A percentile compares a stretch with the other conserved stretches of the same genome.
phyloP scores from a whole-genome alignment of 2,113 vertebrate species.

The Protobothrops mucrosquamatus region DNA sequence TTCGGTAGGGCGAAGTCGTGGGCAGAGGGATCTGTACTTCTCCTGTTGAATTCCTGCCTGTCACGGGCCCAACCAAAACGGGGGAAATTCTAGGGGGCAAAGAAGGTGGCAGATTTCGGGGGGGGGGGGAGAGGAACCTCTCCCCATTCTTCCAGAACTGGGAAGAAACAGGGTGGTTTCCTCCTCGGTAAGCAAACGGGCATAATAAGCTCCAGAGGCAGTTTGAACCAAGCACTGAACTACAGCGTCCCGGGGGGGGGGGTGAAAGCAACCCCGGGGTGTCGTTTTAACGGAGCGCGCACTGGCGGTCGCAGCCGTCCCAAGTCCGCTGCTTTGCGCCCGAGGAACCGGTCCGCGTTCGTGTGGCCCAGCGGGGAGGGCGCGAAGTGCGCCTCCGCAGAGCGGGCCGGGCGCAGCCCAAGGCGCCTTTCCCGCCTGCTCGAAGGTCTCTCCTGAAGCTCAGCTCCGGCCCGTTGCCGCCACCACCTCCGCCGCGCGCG shows the following conservation, averaged over 20 bases:
- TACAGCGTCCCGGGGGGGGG: too few species aligned
- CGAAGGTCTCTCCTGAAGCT: slow-evolving; percentile 13
- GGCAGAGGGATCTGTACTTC: neutral
- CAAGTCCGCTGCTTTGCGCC: neutral
- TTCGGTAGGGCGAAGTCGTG: neutral
- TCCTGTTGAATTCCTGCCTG: neutral
- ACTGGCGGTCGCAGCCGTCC: neutral
- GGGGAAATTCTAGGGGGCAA: neutral
- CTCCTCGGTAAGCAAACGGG: neutral
- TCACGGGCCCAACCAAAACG: neutral
- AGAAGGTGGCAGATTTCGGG: neutral
- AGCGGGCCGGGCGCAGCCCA: slow-evolving; percentile 68
- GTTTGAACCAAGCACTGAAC: neutral
- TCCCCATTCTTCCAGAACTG: neutral
- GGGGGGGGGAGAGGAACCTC: too few species aligned
- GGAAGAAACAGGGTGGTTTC: neutral
- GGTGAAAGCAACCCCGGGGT: neutral
- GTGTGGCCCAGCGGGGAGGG: neutral
- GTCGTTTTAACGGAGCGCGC: neutral
- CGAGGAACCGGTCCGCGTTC: neutral
- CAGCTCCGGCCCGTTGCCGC: slow-evolving; percentile 28
- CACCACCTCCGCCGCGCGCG: slow-evolving; percentile 40
- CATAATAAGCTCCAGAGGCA: neutral
- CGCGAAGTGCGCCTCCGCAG: neutral
- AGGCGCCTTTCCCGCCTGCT: slow-evolving; percentile 64